Percentiles rank a stretch among this genome's conserved stretches.
phyloP scores from a whole-genome alignment of 1,140 invertebrate genomes.

The Drosophila ercepeae region DNA sequence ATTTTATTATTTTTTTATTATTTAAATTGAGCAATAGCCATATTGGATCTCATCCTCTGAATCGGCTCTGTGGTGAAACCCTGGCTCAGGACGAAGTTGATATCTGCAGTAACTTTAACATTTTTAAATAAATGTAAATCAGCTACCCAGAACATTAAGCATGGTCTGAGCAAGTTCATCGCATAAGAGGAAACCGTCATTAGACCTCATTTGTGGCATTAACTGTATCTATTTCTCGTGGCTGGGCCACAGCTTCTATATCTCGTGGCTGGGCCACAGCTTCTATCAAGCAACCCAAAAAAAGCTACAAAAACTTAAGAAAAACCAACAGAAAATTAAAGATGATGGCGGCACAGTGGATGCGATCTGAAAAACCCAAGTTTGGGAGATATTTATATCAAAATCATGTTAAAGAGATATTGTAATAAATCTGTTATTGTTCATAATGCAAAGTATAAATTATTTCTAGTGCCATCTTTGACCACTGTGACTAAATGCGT shows the following conservation, averaged over 20 bases:
- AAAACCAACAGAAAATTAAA: slow-evolving; percentile 40
- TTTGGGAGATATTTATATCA: too few relatives aligned
- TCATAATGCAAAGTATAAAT: neutral
- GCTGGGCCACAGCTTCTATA: slow-evolving; percentile 21
- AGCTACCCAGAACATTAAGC: too few relatives aligned
- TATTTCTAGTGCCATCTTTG: neutral
- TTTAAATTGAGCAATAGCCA: too few relatives aligned
- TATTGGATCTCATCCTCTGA: too few relatives aligned
- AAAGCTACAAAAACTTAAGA: slow-evolving; percentile 30
- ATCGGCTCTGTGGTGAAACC: too few relatives aligned
- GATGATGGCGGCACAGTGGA: slow-evolving; percentile 30
- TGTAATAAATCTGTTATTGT: too few relatives aligned
- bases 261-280: slow-evolving; percentile 31
- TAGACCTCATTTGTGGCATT: slow-evolving; percentile 76
- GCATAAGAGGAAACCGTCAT: slow-evolving; percentile 75
- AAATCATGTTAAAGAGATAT: too few relatives aligned
- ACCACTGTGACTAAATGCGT: slow-evolving; percentile 56
- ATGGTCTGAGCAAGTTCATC: slow-evolving; percentile 39
- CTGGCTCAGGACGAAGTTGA: too few relatives aligned
- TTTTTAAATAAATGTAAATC: too few relatives aligned
- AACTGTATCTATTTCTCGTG: slow-evolving; percentile 71
- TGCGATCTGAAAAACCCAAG: neutral
- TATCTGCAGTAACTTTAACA: too few relatives aligned
- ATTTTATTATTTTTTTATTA: too few relatives aligned
- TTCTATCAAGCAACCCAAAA: slow-evolving; percentile 7